These are phyloP conservation scores for Andrena chrysosceles DNA, from an alignment of 2,888 invertebrate species.

Conservation along the genomic window DNA sequence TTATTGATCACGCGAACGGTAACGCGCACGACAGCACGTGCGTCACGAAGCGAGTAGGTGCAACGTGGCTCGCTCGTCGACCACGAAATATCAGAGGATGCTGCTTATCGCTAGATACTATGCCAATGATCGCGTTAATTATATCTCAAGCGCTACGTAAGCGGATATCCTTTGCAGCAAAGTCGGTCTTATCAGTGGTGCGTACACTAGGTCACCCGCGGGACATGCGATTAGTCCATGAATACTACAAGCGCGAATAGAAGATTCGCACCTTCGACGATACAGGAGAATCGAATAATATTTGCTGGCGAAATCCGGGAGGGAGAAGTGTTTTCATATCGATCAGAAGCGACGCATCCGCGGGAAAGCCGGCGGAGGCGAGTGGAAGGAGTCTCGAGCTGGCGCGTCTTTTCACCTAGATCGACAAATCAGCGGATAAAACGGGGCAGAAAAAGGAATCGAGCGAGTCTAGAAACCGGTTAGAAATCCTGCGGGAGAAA, in stretches of 20 bases:
- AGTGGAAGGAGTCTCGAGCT: neutral
- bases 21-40: constrained; percentile 53
- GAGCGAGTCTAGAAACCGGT: constrained; percentile 73
- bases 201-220: neutral
- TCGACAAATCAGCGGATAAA: constrained; percentile 51
- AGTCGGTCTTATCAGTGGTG: constrained; percentile 24
- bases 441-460: constrained; percentile 62
- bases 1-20: constrained; percentile 56
- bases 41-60: constrained; percentile 42
- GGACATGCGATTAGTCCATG: neutral
- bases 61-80: constrained; percentile 10
- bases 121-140: constrained; percentile 34
- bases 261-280: neutral
- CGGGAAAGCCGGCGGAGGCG: neutral
- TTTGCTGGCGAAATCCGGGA: neutral
- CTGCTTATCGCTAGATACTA: constrained; percentile 35
- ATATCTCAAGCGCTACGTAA: constrained; percentile 3
- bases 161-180: constrained; percentile 18
- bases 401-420: constrained; percentile 33
- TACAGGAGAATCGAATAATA: neutral
- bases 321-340: neutral
- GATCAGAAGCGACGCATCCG: neutral
- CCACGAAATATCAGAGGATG: constrained; percentile 47
- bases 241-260: too few species aligned
- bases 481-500: constrained; percentile 68